Conservation (phyloP, 2,797 vertebrate species). For the Eulemur coronatus region DNA sequence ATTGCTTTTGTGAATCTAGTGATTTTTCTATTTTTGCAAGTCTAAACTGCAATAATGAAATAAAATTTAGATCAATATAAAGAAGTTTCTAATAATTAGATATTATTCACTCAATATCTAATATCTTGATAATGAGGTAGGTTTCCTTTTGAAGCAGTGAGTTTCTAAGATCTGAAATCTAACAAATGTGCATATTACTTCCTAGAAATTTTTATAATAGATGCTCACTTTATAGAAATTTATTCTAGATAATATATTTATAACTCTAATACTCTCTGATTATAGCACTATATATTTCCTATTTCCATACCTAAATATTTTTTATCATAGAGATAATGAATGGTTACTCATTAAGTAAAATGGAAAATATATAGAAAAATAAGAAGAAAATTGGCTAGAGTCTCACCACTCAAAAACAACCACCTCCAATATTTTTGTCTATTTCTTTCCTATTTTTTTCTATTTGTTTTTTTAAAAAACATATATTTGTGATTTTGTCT, state of each 20-base stretch:
- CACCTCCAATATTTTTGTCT: background rate
- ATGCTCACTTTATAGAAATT: constrained; percentile 27
- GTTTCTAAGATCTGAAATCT: background rate
- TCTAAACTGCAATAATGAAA: background rate
- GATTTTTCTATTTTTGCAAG: background rate
- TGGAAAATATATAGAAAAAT: background rate
- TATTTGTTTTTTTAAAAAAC: background rate
- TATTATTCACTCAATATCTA: background rate
- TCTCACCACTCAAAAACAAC: background rate
- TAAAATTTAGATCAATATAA: background rate
- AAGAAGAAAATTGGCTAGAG: background rate
- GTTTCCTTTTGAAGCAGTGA: background rate
- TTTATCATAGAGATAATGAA: background rate
- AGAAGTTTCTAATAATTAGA: background rate
- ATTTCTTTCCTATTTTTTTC: background rate
- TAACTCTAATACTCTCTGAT: background rate
- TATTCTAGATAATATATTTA: constrained; percentile 11
- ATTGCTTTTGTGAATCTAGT: background rate
- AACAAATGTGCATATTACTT: background rate
- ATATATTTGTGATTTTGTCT: background rate
- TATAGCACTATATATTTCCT: background rate
- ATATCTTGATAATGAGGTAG: background rate
- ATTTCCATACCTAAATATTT: constrained; percentile 29
- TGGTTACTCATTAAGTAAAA: background rate
- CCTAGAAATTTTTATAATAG: constrained; percentile 6